Base-by-base conservation (phyloP, 2,797 vertebrate species). In the Glossophaga mutica region DNA sequence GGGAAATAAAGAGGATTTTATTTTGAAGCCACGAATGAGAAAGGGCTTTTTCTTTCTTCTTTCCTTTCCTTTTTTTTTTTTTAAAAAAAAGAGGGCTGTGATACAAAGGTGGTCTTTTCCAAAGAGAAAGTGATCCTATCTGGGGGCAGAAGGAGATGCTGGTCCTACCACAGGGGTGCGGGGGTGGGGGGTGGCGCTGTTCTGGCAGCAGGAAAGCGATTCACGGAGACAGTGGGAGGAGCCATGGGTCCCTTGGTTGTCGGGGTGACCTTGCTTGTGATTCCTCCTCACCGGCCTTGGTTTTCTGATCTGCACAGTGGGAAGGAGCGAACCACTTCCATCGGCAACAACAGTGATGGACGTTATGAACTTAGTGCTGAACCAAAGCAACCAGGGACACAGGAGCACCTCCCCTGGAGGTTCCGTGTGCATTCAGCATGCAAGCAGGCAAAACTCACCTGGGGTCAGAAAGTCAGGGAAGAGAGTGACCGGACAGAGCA, bases 1-100 rank as follows among this genome's bases (percentile, higher is more conserved):
- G 55, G 24, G 50, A 68, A 92, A 90, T 71, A 79, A 89, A 81
- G 78, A 81, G 48, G 42, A 55, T 94, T 95, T 94, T 91, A 87
- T 74, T 88, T 82, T 39, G 50, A 50, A 96, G 39, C 70, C n/a
- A 48, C 46, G 32, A 65, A 42, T 14, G 67, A 90, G 55, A 46
- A 96, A 90, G 34, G 42, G 21, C 37, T 81, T 89, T 74, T 34
- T n/a, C 14, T 0, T 12, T 55, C 26, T 59, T 14, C 26, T 22
- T 59, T 26, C 24, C 55, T 57, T 57, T 18, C 26, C 57, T 59
- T 16, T 50, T 37, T 34, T 10, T 0, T 16, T 22, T 50, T 78
- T 39, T 6, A 44, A n/a, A n/a, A n/a, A n/a, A 0, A 0, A 5
- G 9, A 1, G 1, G 4, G 9, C 19, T 15, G n/a, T 59, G 34